Evolutionary conservation across 2,888 invertebrate genomes (phyloP), one percentile per base, ranked within the genome.

Genomic region (Limenitis camilla): DNA sequence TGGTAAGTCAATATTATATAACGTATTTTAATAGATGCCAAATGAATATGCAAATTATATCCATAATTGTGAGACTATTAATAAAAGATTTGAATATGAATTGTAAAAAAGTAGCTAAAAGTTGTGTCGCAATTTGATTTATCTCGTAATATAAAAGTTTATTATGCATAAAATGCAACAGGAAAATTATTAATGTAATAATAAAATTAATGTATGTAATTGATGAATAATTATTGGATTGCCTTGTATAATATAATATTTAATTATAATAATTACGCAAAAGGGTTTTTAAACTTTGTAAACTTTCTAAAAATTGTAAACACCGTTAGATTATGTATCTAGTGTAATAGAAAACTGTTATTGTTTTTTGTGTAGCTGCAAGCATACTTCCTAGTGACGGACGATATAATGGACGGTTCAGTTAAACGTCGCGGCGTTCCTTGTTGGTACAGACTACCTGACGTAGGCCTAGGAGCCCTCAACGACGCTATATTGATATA

Each of bases 341-440:
- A 39, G 5, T 7, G 10, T 7, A 39, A n/a, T 39, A 11, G 7
- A 4, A 39, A 7, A 10, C 28, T n/a, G n/a, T n/a, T n/a, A n/a
- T 55, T 38, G 33, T 0, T 4, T 53, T 51, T 42, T 9, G 78
- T 83, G 30, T 82, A 97, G 97, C 74, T 96, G 1, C 97, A 98
- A 86, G 93, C 94, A 7, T 94, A 92, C 75, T 93, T 96, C 63
- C 76, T 99, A 33, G 90, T 98, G 0, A 78, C 91, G 29, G 99
- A 99, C 76, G 99, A 99, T 74, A 91, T 99, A 44, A 95, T 98
- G 93, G 99, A 99, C 74, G 84, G 89, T 0, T 94, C 97, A 1
- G 81, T 89, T 53, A 93, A 91, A 0, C 90, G 99, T n/a, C 90
- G 98, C 53, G 97, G 97, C 5, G 89, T 92, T 64, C 92, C 92